Percentiles rank a stretch among this genome's conserved stretches.
Conservation (phyloP, 2,797 vertebrate genomes). For the Paguma larvata region DNA sequence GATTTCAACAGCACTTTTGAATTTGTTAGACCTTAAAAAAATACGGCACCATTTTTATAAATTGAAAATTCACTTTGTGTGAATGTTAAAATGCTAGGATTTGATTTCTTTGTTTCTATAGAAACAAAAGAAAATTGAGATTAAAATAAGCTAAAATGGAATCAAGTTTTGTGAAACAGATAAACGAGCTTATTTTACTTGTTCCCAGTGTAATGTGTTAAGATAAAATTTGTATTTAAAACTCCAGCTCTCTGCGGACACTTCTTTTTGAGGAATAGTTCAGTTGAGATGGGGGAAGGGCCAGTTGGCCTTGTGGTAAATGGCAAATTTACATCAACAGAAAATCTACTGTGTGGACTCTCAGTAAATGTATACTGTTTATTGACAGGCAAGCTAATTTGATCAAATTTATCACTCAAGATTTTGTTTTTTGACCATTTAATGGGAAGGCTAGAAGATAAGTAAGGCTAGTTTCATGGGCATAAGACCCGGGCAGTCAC, state of each 20-base stretch:
- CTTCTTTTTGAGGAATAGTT: conserved; percentile 23
- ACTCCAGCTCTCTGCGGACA: conserved; percentile 46
- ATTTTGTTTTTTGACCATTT: neutral
- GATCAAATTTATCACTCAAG: neutral
- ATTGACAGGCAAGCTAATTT: neutral
- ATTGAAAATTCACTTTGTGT: conserved; percentile 75
- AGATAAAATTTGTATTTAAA: conserved; percentile 71
- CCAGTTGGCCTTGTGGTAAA: neutral
- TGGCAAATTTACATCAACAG: neutral
- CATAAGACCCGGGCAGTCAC: rapidly evolving
- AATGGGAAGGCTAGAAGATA: neutral
- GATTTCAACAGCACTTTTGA: conserved; percentile 67
- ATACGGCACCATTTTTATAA: conserved; percentile 75
- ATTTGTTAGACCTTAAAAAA: conserved; percentile 76
- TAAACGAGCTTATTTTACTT: conserved; percentile 77
- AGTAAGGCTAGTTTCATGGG: neutral
- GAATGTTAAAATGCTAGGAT: conserved; percentile 69
- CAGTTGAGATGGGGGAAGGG: neutral
- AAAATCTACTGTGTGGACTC: neutral
- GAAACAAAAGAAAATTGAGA: conserved; percentile 84
- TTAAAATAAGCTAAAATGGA: conserved; percentile 80
- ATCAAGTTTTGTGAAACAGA: conserved; percentile 76
- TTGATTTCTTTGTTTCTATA: conserved; percentile 83
- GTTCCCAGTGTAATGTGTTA: conserved; percentile 2
- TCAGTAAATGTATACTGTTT: neutral